Base-by-base conservation (phyloP, 2,888 invertebrate species). In the Mesochorus sp. region DNA sequence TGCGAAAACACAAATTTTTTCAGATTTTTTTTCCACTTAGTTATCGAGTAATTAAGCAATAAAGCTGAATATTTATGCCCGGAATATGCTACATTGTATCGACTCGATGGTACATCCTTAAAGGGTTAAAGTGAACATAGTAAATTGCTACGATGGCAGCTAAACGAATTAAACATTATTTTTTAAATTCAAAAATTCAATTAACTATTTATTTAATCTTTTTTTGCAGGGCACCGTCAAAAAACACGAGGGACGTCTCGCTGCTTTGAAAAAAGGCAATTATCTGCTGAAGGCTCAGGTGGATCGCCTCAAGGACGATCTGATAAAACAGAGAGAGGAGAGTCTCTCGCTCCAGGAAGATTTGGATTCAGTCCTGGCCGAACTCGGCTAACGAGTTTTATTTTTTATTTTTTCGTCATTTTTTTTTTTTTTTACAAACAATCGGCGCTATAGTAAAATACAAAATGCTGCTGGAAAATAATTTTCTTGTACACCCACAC, bases 271-370 rank as follows among this genome's bases (percentile, higher is more conserved):
- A 91, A 97, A 97, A 88, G 97, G 97, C 81, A 97, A 97, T 87
- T 96, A 96, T 79, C 92, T 97, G 83, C 92, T 97, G 8, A 96
- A 97, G 92, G 96, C 97, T 0, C 97, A 97, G 88, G 96, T 97
- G 0, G 97, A 97, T 90, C 93, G 96, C 86, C 91, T 97, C 74
- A 96, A 97, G 89, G 97, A 97, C 88, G 96, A 97, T 88, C 94
- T 97, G 51, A 94, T 95, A 67, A 96, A 96, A 87, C 96, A 97
- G 84, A 94, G 96, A 84, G 96, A 97, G 85, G 94, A 95, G 91
- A 96, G 97, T 4, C 92, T 94, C 53, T 92, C 94, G 44, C 91
- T 97, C 53, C 95, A 97, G 91, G 95, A 96, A 85, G 97, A 97
- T 91, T 91, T 97, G 77, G 97, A 97, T 90, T 96, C 97, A 2